A percentile compares a stretch with the other conserved stretches of the same genome.
Conservation (phyloP, 92 coral and sea anemone species). For the Meandrina meandrites region DNA sequence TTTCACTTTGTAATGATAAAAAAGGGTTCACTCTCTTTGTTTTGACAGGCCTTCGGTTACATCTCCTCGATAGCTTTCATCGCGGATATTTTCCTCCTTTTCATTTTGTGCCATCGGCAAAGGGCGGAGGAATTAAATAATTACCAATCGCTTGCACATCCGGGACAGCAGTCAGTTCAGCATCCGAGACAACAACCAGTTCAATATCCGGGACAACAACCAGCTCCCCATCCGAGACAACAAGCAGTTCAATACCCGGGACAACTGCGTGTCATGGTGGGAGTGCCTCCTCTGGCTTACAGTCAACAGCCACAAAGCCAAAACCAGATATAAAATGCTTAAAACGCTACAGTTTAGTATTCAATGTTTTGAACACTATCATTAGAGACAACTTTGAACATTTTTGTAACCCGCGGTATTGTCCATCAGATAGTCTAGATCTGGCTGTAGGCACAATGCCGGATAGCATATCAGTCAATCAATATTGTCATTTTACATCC, state of each 20-base stretch:
- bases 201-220: too few relatives aligned
- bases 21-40: background rate
- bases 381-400: background rate
- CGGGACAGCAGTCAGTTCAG: constrained; percentile 23
- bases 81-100: constrained; percentile 50
- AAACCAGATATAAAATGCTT: background rate
- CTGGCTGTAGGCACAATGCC: too few relatives aligned
- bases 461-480: too few relatives aligned
- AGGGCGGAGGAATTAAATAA: constrained; percentile 4
- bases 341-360: too few relatives aligned
- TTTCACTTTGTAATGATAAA: too few relatives aligned
- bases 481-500: too few relatives aligned
- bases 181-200: constrained; percentile 23
- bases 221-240: too few relatives aligned
- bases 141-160: constrained; percentile 16
- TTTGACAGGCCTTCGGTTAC: constrained; percentile 51
- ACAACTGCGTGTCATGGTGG: too few relatives aligned
- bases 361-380: background rate
- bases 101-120: constrained; percentile 46
- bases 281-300: too few relatives aligned
- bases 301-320: background rate
- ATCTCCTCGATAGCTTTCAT: constrained; percentile 50
- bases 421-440: background rate
- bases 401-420: background rate
- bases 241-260: too few relatives aligned